Evolutionary conservation across 2,113 vertebrate species (phyloP), one percentile per base, ranked within the genome.

Genomic region (Phalacrocorax pelagicus): DNA sequence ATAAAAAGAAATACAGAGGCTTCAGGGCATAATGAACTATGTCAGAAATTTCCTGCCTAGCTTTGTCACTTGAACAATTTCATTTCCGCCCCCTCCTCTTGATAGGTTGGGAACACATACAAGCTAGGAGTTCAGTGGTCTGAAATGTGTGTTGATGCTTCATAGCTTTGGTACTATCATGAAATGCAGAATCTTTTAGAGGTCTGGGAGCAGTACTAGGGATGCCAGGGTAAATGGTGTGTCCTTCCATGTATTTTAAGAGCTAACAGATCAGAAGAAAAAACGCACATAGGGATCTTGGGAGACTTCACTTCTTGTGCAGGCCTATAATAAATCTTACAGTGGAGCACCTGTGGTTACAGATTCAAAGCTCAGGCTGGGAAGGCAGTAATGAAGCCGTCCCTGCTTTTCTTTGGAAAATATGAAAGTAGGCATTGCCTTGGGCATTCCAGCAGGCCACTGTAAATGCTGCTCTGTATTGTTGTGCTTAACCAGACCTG

Each of bases 1-100:
- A 96, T 95, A 95, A 97, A 96, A 97, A 95, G 92, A 93, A 95
- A 88, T 96, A 90, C 55, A 81, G 74, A 88, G 59, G 91, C 92
- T 95, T 81, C 89, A 95, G 91, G 95, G 94, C 91, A 94, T 86
- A 87, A 88, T 97, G 95, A 97, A 82, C 94, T 94, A 74, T 94
- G 81, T 80, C 81, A 91, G 89, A 95, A 92, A 95, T 96, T 95
- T 97, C 92, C 94, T 97, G 85, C 74, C 78, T 82, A 22, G 84
- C 66, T 90, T 59, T 85, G 71, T 77, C 9, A 44, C 78, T 92
- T 8, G 9, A 90, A 83, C 94, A 63, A 80, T 95, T 95, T 94
- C 10, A 80, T 94, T 92, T 88, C 32, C 32, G 38, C 42, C 62
- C 17, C 20, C 21, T 69, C 29, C 14, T 67, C 54, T 69, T 87